Evolutionary conservation across 2,113 vertebrate species (phyloP), one percentile per base, ranked within the genome.

Genomic region (Mus pahari): DNA sequence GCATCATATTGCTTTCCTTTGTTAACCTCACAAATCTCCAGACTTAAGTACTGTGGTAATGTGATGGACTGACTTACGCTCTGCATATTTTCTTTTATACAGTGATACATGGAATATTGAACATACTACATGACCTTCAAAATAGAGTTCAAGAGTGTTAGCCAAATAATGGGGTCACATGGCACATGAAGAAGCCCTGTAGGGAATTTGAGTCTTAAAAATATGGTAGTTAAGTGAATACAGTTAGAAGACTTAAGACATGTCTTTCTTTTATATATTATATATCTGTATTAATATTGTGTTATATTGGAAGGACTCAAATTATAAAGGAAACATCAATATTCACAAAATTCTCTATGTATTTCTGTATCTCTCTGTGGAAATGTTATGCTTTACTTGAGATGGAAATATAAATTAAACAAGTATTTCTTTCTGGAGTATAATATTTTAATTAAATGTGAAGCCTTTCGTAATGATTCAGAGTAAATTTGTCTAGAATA

Each of bases 61-160:
- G 50, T 36, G 20, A 81, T 11, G 9, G 22, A 22, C 78, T n/a
- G 7, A 58, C 1, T 24, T n/a, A 13, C 20, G 5, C 22, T 58
- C 16, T 1, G 3, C n/a, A 36, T 24, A 19, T n/a, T 22, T 7
- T 26, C n/a, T 3, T 42, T 84, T 64, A 84, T 42, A 26, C 16
- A 26, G 64, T 24, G 36, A 42, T 28, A 45, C 0, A 42, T 64
- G 7, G 1, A 31, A 12, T 12, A 83, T 42, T 16, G 58, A 83
- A 62, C 58, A 31, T 31, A 62, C 10, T 83, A 26, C 6, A 62
- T 24, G 36, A 14, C 39, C 53, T 82, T 82, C 31, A 26, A 60
- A 26, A n/a, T 13, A 26, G 5, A 82, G 11, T 39, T 5, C 0
- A 7, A 1, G 5, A 14, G 0, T 60, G n/a, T 39, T 83, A 24